These are phyloP conservation scores for Melieria omissa DNA, from an alignment of 2,888 invertebrate species.

Conservation along the genomic window DNA sequence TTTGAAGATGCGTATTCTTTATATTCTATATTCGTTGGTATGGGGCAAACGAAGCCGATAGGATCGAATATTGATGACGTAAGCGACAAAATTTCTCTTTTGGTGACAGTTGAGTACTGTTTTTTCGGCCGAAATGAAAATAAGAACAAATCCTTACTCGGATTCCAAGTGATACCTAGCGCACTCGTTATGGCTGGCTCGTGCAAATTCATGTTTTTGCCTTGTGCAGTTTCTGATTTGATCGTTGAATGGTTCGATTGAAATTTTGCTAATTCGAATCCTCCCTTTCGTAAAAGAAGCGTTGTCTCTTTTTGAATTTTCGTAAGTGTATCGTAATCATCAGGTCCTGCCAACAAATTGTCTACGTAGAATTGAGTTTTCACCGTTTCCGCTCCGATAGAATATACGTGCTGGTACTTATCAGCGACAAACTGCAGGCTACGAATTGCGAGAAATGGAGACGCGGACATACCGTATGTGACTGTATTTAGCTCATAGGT, in stretches of 20 bases:
- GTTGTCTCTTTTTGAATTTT: slow-evolving; percentile 19
- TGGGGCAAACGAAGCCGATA: neutral
- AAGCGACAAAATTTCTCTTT: neutral
- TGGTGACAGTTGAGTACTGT: neutral
- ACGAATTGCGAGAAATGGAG: slow-evolving; percentile 39
- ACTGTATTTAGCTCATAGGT: slow-evolving; percentile 42
- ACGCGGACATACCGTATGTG: slow-evolving; percentile 39
- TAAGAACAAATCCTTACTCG: neutral
- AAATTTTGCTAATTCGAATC: slow-evolving; percentile 18
- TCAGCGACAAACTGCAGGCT: slow-evolving; percentile 29
- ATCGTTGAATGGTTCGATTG: neutral
- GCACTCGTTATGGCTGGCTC: neutral
- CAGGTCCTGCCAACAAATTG: slow-evolving; percentile 40
- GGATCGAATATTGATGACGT: neutral
- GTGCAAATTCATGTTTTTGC: neutral
- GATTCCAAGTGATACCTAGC: slow-evolving; percentile 9
- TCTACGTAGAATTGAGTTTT: slow-evolving; percentile 36
- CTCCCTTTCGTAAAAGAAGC: slow-evolving; percentile 7
- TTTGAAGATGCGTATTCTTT: too few species aligned
- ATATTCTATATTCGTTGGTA: too few species aligned
- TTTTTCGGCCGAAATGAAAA: neutral
- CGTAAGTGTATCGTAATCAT: slow-evolving; percentile 13
- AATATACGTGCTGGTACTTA: slow-evolving; percentile 12
- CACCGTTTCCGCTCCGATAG: slow-evolving; percentile 22
- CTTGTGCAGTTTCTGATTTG: neutral